Base-by-base conservation (phyloP, 2,113 vertebrate species). In the Garra rufa region DNA sequence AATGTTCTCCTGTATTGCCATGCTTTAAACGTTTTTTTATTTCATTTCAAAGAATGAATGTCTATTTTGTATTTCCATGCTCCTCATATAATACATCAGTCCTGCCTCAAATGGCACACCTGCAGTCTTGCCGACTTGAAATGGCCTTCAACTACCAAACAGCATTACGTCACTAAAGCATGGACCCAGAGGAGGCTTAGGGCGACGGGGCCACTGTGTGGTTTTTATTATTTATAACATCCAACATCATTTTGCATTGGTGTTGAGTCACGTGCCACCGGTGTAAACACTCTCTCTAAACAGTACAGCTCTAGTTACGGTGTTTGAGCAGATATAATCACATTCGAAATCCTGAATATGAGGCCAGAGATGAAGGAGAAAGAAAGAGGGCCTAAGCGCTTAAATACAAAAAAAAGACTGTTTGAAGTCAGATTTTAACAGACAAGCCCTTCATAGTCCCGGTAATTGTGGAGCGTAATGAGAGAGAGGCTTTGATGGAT, bases 401-500 rank as follows among this genome's bases (percentile, higher is more conserved):
- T 63, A 76, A 76, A 63, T 17, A 34, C 43, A 65, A 76, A n/a
- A 76, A n/a, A 76, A 61, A 48, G 57, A 41, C 9, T 41, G 61
- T 76, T 76, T 84, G 44, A 76, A 50, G 41, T 50, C 15, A 50
- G 82, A 52, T 69, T 76, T 84, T 38, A 76, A 67, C 57, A 84
- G 82, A 74, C 79, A 70, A 70, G 41, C 57, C 78, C 44, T 38
- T 69, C 28, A 55, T 77, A 50, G 67, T 67, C 13, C 15, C 28
- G 44, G 67, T 82, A 65, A 81, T 81, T 87, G 80, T 87, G 63
- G 8, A 71, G 80, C 38, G 70, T 84, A 79, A 71, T 82, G 50
- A 85, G 59, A 24, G 28, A 80, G 69, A 87, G 26, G 63, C 80
- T 83, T 83, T 85, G 80, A 87, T 83, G 75, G 67, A 85, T 76